phyloP scores from a whole-genome alignment of 2,113 vertebrate genomes.

The Bettongia penicillata region DNA sequence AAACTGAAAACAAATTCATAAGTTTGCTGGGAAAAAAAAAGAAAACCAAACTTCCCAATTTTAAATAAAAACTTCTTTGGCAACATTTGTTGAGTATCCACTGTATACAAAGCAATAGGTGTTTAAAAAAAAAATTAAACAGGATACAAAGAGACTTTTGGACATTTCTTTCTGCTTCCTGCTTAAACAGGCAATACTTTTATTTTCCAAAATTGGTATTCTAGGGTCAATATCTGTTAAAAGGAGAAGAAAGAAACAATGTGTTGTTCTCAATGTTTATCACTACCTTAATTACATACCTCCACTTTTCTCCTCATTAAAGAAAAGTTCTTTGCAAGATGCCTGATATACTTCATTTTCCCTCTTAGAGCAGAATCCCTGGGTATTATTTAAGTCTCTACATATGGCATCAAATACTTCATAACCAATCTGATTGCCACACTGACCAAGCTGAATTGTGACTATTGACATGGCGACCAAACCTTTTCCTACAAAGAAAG shows the following conservation, averaged over 20 bases:
- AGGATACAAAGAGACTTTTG: background rate
- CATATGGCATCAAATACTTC: slow-evolving; percentile 90
- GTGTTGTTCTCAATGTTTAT: background rate
- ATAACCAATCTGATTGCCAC: slow-evolving; percentile 95
- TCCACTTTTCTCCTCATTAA: slow-evolving; percentile 84
- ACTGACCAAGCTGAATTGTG: slow-evolving; percentile 95
- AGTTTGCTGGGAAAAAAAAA: too few relatives aligned
- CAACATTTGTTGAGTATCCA: background rate
- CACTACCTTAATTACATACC: slow-evolving; percentile 79
- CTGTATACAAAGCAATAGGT: background rate
- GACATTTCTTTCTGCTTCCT: background rate
- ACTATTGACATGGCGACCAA: slow-evolving; percentile 90
- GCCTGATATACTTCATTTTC: slow-evolving; percentile 84
- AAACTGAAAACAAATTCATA: too few relatives aligned
- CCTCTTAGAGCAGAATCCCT: slow-evolving; percentile 80
- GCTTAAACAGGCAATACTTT: background rate
- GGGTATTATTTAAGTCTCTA: slow-evolving; percentile 81
- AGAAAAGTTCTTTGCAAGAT: slow-evolving; percentile 90
- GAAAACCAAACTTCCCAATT: background rate
- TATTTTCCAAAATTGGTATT: background rate
- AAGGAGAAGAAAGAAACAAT: background rate
- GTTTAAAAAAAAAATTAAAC: background rate
- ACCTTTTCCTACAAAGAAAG: slow-evolving; percentile 51
- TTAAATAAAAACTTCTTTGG: background rate
- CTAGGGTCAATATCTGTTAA: background rate